Conservation (phyloP, 2,888 invertebrate species). For the Lasioglossum leucozonium region DNA sequence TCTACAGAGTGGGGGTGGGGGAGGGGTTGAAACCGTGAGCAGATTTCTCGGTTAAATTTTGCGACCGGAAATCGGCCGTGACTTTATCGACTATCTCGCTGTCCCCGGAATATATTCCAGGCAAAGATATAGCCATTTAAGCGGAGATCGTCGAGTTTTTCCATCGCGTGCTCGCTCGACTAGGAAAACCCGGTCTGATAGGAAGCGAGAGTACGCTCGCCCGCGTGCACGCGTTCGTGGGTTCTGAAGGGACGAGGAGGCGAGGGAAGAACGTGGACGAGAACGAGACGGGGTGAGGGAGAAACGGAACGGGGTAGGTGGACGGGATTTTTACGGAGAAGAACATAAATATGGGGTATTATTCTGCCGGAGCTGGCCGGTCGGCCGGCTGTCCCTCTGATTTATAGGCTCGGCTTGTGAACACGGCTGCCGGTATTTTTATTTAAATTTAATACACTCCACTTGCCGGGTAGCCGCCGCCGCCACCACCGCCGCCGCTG, state of each 20-base stretch:
- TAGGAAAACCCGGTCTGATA: slow-evolving; percentile 56
- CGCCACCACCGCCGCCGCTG: neutral
- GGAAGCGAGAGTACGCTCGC: slow-evolving; percentile 47
- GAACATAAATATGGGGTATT: slow-evolving; percentile 83
- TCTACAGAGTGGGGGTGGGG: neutral
- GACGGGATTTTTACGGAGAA: slow-evolving; percentile 76
- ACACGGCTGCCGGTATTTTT: slow-evolving; percentile 84
- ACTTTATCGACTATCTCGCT: slow-evolving; percentile 1
- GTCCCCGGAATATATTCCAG: slow-evolving; percentile 31
- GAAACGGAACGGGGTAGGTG: slow-evolving; percentile 64
- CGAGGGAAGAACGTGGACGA: slow-evolving; percentile 28
- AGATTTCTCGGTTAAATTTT: neutral
- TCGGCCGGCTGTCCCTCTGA: slow-evolving; percentile 80
- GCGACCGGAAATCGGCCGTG: slow-evolving; percentile 24
- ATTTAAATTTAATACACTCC: slow-evolving; percentile 84
- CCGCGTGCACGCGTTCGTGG: slow-evolving; percentile 12
- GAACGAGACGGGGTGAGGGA: slow-evolving; percentile 54
- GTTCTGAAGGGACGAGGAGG: too few species aligned
- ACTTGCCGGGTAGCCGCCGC: slow-evolving; percentile 59
- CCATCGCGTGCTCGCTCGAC: slow-evolving; percentile 19
- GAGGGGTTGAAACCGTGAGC: neutral
- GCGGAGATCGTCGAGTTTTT: slow-evolving; percentile 27
- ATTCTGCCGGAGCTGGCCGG: slow-evolving; percentile 81
- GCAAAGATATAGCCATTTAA: slow-evolving; percentile 23
- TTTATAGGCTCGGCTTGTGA: slow-evolving; percentile 83